phyloP scores from a whole-genome alignment of 2,888 invertebrate genomes.

The Cepaea hortensis region DNA sequence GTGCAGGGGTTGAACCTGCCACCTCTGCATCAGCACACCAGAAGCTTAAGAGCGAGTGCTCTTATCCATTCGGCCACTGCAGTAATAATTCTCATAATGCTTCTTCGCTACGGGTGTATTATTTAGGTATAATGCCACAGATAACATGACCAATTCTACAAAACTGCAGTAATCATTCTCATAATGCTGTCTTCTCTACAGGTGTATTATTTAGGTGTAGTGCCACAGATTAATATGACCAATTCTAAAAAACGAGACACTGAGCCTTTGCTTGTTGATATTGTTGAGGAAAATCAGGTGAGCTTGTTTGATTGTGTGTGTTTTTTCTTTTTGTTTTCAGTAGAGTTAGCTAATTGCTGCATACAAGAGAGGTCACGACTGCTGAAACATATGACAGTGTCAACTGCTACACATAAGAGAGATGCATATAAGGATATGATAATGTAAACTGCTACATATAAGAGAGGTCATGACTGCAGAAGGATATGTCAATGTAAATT shows the following conservation, averaged over 20 bases:
- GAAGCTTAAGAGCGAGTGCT: too few relatives aligned
- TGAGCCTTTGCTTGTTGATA: slow-evolving; percentile 74
- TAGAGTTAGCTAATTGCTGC: too few relatives aligned
- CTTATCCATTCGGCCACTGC: too few relatives aligned
- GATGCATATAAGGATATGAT: too few relatives aligned
- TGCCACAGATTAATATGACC: slow-evolving; percentile 69
- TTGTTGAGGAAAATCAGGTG: slow-evolving; percentile 74
- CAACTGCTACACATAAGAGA: too few relatives aligned
- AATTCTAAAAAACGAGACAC: slow-evolving; percentile 67
- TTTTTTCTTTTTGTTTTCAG: not conserved
- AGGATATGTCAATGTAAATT: too few relatives aligned
- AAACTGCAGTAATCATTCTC: slow-evolving; percentile 1
- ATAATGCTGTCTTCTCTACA: slow-evolving; percentile 39
- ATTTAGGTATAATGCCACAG: slow-evolving; percentile 70
- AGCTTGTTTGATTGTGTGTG: not conserved
- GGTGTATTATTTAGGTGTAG: slow-evolving; percentile 70
- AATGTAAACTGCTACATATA: too few relatives aligned
- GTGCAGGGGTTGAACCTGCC: too few relatives aligned
- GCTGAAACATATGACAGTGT: too few relatives aligned
- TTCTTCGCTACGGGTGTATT: slow-evolving; percentile 59
- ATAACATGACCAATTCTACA: slow-evolving; percentile 67
- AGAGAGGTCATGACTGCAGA: too few relatives aligned
- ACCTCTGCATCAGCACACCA: too few relatives aligned
- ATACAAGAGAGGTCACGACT: too few relatives aligned
- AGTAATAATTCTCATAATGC: not conserved